These are phyloP conservation scores for Torymus texanus DNA, from an alignment of 2,888 invertebrate genomes.

Conservation along the genomic window DNA sequence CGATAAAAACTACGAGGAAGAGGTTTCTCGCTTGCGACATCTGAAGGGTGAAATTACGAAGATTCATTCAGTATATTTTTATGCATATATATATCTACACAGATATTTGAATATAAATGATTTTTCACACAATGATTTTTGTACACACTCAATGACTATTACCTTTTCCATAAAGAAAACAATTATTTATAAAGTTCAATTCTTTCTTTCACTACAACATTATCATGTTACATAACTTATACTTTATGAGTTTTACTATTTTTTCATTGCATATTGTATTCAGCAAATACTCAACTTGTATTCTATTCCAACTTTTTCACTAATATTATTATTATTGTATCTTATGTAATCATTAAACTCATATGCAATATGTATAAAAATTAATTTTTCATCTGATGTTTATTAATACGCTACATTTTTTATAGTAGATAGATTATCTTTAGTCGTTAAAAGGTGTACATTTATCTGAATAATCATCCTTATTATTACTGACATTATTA, in stretches of 20 bases:
- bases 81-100: neutral
- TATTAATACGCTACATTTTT: conserved; percentile 25
- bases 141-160: neutral
- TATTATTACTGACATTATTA: conserved; percentile 13
- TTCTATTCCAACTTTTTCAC: conserved; percentile 11
- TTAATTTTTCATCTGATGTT: conserved; percentile 1
- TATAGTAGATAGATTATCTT: conserved; percentile 21
- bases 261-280: conserved; percentile 22
- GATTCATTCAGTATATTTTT: conserved; percentile 26
- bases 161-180: neutral
- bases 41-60: conserved; percentile 50
- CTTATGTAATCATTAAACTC: conserved; percentile 22
- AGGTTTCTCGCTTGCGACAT: conserved; percentile 42
- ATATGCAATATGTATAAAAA: conserved; percentile 34
- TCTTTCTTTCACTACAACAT: conserved; percentile 10
- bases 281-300: conserved; percentile 6
- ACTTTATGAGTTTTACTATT: neutral
- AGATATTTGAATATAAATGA: conserved; percentile 8
- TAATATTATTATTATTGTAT: conserved; percentile 16
- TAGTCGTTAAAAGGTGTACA: conserved; percentile 27
- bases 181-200: neutral
- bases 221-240: conserved; percentile 31
- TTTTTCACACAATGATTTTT: conserved; percentile 21
- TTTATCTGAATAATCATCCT: conserved; percentile 14
- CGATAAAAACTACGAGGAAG: conserved; percentile 42